A percentile compares a stretch with the other conserved stretches of the same genome.
Conservation (phyloP, 2,113 vertebrate species). For the Ageneiosus marmoratus region DNA sequence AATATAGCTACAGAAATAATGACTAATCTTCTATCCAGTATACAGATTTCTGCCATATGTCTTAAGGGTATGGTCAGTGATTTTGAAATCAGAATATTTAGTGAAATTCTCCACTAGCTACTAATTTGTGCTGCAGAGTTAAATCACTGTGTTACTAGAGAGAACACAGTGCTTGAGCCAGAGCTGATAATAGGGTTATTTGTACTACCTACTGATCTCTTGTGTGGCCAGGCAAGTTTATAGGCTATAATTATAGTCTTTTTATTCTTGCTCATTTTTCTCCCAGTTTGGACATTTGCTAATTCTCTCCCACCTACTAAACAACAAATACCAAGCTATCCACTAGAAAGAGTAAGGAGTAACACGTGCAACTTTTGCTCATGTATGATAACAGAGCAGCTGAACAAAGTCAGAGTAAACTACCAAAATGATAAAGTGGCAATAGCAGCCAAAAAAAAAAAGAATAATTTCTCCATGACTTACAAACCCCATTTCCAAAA, state of each 20-base stretch:
- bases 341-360: neutral
- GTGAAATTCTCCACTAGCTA: neutral
- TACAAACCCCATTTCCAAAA: no score
- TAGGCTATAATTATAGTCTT: neutral
- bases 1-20: neutral
- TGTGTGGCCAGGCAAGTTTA: neutral
- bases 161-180: neutral
- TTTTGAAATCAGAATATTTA: neutral
- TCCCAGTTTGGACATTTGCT: neutral
- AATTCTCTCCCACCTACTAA: neutral
- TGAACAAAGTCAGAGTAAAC: no score
- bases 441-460: no score
- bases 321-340: neutral
- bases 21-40: neutral
- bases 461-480: no score
- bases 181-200: neutral
- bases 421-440: no score
- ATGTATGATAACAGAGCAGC: no score
- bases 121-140: neutral
- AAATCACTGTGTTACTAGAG: neutral
- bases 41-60: neutral
- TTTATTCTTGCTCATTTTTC: neutral
- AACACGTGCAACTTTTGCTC: no score
- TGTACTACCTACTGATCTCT: neutral
- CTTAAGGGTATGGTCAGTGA: neutral